Conservation (phyloP, 2,113 vertebrate genomes). For the Neofelis nebulosa region DNA sequence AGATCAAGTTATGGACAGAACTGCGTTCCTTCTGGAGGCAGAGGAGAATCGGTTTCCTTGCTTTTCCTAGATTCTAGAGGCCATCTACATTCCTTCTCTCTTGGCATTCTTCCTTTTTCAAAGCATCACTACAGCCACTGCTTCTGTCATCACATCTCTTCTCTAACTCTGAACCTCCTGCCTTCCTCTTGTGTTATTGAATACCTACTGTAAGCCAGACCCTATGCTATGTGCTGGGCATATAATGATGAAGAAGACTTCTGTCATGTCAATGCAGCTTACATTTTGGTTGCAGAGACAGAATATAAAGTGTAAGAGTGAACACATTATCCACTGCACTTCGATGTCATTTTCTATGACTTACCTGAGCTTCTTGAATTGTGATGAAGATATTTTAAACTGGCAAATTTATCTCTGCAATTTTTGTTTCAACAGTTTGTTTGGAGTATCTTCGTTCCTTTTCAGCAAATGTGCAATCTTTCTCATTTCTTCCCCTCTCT, state of each 20-base stretch:
- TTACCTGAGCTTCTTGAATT: background rate
- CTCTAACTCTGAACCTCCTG: background rate
- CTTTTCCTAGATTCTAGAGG: background rate
- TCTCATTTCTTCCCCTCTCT: background rate
- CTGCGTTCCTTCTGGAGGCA: background rate
- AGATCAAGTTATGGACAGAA: background rate
- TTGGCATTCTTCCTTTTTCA: background rate
- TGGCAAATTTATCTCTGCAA: background rate
- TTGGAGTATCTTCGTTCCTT: background rate
- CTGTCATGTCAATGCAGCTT: background rate
- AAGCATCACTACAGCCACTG: background rate
- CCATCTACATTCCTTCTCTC: background rate
- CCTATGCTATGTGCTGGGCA: background rate
- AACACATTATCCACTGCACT: background rate
- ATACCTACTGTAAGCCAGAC: background rate
- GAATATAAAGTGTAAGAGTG: background rate
- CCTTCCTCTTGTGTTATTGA: background rate
- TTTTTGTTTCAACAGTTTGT: background rate
- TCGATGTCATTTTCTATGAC: background rate
- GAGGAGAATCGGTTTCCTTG: background rate
- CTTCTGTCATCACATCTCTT: background rate
- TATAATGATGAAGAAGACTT: background rate
- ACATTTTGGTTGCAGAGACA: background rate
- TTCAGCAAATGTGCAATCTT: background rate
- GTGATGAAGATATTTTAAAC: constrained; percentile 15